These are phyloP conservation scores for Ceriagrion tenellum DNA, from an alignment of 2,888 invertebrate species.

Conservation along the genomic window DNA sequence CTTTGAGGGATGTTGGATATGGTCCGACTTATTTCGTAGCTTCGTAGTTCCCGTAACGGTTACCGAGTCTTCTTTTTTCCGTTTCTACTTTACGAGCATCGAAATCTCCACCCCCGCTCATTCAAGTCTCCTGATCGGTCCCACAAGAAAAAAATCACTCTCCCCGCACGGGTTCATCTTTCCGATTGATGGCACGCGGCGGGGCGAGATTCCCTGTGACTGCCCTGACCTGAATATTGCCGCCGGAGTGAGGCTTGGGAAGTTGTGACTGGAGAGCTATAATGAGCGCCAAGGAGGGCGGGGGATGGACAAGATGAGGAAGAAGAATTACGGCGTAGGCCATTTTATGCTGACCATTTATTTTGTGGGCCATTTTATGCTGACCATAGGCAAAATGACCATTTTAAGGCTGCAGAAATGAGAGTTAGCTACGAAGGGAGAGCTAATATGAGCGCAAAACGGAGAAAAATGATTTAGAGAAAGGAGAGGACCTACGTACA, in stretches of 20 bases:
- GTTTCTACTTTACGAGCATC: neutral
- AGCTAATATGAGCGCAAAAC: too few species aligned
- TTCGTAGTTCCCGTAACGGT: neutral
- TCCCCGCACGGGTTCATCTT: neutral
- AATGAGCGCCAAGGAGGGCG: neutral
- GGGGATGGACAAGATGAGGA: neutral
- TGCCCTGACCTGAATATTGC: slow-evolving; percentile 27
- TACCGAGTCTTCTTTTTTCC: neutral
- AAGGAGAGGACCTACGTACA: too few species aligned
- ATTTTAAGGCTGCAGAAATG: too few species aligned
- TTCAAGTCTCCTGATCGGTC: slow-evolving; percentile 33
- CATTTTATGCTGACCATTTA: too few species aligned
- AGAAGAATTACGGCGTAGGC: neutral
- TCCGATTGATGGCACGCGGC: neutral
- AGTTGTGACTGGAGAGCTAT: neutral
- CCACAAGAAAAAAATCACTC: neutral
- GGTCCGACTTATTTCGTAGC: neutral
- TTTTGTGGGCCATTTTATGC: too few species aligned
- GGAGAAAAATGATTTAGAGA: too few species aligned
- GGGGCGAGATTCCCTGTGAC: neutral
- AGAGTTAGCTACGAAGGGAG: too few species aligned
- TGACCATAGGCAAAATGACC: neutral
- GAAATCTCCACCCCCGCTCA: neutral
- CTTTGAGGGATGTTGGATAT: neutral
- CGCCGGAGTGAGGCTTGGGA: neutral